Percentiles rank a stretch among this genome's conserved stretches.
Evolutionary conservation across 2,797 vertebrate genomes (phyloP).

Genomic region (Tokudaia muenninki): DNA sequence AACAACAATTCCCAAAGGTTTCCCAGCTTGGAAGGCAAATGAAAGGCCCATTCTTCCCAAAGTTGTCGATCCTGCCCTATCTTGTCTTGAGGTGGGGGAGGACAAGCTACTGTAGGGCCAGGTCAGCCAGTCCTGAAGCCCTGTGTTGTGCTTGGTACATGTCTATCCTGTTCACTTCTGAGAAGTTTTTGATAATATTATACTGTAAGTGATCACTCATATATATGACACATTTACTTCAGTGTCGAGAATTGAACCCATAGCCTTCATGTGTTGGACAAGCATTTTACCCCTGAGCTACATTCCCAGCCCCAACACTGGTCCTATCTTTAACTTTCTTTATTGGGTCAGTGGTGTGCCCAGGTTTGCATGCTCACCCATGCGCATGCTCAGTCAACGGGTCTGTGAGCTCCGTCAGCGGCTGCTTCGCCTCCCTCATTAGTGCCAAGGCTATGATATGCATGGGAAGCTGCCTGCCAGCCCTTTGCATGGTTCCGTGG

Average conservation of each 20-base stretch:
- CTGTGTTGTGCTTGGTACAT: background rate
- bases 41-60: slow-evolving; percentile 79
- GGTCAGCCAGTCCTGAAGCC: background rate
- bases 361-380: background rate
- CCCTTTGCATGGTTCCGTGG: slow-evolving; percentile 21
- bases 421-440: background rate
- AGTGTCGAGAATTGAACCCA: no score
- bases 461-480: background rate
- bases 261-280: background rate
- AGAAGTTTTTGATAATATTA: background rate
- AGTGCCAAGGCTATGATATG: background rate
- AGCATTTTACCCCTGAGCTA: background rate
- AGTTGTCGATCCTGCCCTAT: slow-evolving; percentile 60
- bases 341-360: background rate
- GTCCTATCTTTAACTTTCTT: background rate
- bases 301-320: background rate
- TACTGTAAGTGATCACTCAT: background rate
- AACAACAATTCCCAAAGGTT: slow-evolving; percentile 80
- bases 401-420: background rate
- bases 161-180: background rate
- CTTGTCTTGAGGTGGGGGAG: background rate
- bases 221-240: background rate
- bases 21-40: slow-evolving; percentile 60
- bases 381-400: no score
- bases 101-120: background rate